Evolutionary conservation across 1,140 invertebrate genomes (phyloP).

Genomic region (Tetragonula clypearis): DNA sequence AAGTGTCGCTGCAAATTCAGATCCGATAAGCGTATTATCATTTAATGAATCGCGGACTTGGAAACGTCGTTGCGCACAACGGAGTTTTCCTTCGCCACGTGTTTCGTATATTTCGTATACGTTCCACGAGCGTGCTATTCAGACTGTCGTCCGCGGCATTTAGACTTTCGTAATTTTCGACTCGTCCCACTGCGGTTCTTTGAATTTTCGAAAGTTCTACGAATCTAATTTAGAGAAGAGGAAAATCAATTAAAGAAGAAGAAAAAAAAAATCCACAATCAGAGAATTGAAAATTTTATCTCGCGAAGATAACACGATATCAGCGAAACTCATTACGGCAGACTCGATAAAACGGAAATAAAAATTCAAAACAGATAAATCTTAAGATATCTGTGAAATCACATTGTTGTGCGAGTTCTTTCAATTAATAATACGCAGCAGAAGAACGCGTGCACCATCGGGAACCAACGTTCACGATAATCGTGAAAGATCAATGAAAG

Average conservation of each 20-base stretch:
- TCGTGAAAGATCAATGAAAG: neutral
- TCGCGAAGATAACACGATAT: neutral
- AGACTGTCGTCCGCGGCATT: neutral
- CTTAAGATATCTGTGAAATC: neutral
- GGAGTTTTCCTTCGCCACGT: no score
- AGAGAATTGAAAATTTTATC: neutral
- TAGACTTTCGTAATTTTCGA: no score
- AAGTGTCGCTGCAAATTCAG: neutral
- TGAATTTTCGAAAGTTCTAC: no score
- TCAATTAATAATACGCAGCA: neutral
- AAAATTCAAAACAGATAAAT: neutral
- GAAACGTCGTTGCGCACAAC: neutral
- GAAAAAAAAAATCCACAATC: neutral
- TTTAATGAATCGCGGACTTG: constrained; percentile 22
- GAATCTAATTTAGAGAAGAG: neutral
- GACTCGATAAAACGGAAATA: neutral
- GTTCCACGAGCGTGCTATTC: neutral
- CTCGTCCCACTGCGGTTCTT: no score
- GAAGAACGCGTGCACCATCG: neutral
- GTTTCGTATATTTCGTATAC: neutral
- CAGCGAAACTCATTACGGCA: neutral
- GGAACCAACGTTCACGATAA: neutral
- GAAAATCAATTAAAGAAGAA: neutral
- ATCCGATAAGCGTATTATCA: constrained; percentile 23
- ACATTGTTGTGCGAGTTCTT: neutral